Evolutionary conservation across 2,113 vertebrate genomes (phyloP).

Genomic region (Lepisosteus oculatus): DNA sequence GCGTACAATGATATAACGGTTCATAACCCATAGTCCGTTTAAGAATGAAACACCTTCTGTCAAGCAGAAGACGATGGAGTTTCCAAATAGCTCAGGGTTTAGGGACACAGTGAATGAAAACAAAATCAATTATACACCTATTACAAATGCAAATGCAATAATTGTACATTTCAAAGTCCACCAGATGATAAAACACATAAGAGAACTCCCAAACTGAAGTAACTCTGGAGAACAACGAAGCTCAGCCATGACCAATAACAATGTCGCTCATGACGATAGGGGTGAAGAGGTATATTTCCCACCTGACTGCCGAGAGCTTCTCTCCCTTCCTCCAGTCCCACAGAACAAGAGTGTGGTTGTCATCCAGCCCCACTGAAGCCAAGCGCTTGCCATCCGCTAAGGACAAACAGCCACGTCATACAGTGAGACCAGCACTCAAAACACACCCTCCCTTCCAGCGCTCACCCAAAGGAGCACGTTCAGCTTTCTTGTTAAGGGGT

Average conservation of each 20-base stretch:
- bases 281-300: conserved; percentile 31
- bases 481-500: neutral
- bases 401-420: conserved; percentile 25
- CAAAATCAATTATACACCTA: too few relatives aligned
- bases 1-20: neutral
- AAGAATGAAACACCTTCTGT: too few relatives aligned
- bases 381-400: conserved; percentile 93
- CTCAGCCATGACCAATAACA: neutral
- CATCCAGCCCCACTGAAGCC: conserved; percentile 91
- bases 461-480: conserved; percentile 25
- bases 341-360: conserved; percentile 87
- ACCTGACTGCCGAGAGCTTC: conserved; percentile 90
- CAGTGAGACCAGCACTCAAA: conserved; percentile 15
- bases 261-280: neutral
- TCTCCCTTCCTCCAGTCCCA: conserved; percentile 99
- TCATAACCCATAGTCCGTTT: too few relatives aligned
- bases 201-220: too few relatives aligned
- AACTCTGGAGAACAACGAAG: too few relatives aligned
- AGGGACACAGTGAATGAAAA: too few relatives aligned
- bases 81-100: too few relatives aligned
- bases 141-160: too few relatives aligned
- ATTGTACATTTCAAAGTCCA: too few relatives aligned
- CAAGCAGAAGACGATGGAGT: too few relatives aligned
- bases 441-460: conserved; percentile 12
- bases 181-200: too few relatives aligned